Base-by-base conservation (phyloP, 2,888 invertebrate genomes). In the Drosophila macrothrix region DNA sequence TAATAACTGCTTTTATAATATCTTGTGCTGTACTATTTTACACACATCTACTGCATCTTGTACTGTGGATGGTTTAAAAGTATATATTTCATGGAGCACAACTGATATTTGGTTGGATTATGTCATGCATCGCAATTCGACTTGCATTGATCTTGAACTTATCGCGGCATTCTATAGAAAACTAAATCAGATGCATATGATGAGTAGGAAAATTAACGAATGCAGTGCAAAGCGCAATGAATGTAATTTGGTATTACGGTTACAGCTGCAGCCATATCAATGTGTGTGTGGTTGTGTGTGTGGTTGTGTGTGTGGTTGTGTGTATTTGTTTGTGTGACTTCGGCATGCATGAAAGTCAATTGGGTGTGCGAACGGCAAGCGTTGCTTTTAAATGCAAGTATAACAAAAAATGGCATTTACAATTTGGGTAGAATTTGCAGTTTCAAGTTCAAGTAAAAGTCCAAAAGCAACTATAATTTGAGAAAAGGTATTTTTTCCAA, bases 131-230 rank as follows among this genome's bases (percentile, higher is more conserved):
- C 9, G 16, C 64, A 52, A 59, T 52, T 28, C 35, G 61, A 59
- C 33, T 66, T 55, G 10, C 46, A 58, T 54, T 82, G 74, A 77
- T 77, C 83, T 86, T 81, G 75, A 81, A 84, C 72, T 81, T 70
- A 65, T 58, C 29, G 64, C 65, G 33, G 46, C 62, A 22, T 59
- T 46, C 25, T 33, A 39, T n/a, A 12, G 31, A 65, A 67, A 76
- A 43, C 59, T 28, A 67, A 64, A 70, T 58, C 39, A 25, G 54
- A 54, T 54, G 39, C 67, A 67, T 58, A 64, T 54, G 67, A 76
- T 55, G 63, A 62, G 46, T 50, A 37, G 29, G 66, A 50, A 76
- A 69, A 78, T 86, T 67, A 84, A 82, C 86, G 82, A 85, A 85
- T 71, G 56, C 56, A 41, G 50, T 54, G 49, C 54, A 80, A 82